These are phyloP conservation scores for Drosophila colorata DNA, from an alignment of 2,888 invertebrate genomes.

Conservation along the genomic window DNA sequence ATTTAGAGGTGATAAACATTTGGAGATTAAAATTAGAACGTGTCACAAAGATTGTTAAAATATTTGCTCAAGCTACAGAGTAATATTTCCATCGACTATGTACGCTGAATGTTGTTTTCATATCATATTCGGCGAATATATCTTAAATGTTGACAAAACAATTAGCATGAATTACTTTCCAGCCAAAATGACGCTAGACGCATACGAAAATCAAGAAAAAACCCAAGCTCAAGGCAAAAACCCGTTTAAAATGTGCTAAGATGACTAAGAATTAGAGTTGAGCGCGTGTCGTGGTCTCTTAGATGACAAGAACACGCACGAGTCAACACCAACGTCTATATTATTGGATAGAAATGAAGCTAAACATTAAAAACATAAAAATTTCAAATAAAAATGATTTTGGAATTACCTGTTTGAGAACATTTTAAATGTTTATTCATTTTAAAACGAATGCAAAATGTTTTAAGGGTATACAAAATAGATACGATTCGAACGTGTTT, in stretches of 20 bases:
- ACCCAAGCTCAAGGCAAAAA: slow-evolving; percentile 49
- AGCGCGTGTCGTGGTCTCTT: background rate
- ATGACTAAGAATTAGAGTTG: slow-evolving; percentile 43
- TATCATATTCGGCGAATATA: slow-evolving; percentile 38
- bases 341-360: no score
- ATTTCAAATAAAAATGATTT: background rate
- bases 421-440: background rate
- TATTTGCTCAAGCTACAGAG: slow-evolving; percentile 4
- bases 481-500: no score
- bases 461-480: no score
- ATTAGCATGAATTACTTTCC: slow-evolving; percentile 71
- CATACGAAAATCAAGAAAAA: slow-evolving; percentile 34
- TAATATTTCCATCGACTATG: slow-evolving; percentile 13
- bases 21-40: background rate
- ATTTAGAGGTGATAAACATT: background rate
- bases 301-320: background rate
- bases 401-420: background rate
- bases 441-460: background rate
- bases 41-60: background rate
- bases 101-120: slow-evolving; percentile 13
- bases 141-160: slow-evolving; percentile 68
- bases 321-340: no score
- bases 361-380: background rate
- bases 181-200: slow-evolving; percentile 38
- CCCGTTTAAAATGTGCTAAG: slow-evolving; percentile 42